Evolutionary conservation across 2,888 invertebrate genomes (phyloP).

Genomic region (Asteroscopus sphinx): DNA sequence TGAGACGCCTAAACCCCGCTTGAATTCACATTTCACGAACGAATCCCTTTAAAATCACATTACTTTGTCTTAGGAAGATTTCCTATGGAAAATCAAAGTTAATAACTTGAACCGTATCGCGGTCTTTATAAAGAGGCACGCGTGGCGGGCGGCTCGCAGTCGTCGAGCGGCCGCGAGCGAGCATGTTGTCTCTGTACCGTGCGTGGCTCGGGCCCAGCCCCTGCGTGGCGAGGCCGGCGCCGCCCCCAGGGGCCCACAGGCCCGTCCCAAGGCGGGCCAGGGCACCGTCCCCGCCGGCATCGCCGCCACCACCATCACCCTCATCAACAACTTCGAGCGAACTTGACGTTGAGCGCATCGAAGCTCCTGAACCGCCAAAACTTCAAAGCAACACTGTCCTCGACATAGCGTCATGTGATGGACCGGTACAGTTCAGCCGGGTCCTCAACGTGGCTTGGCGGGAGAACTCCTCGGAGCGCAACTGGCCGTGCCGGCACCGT

Average conservation of each 20-base stretch:
- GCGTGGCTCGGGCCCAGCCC: constrained; percentile 87
- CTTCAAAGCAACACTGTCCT: constrained; percentile 89
- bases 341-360: constrained; percentile 82
- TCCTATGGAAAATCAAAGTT: constrained; percentile 27
- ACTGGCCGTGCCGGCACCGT: constrained; percentile 96
- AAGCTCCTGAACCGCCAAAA: constrained; percentile 71
- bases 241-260: constrained; percentile 85
- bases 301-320: constrained; percentile 79
- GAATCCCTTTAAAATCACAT: constrained; percentile 9
- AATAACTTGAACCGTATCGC: constrained; percentile 33
- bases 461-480: constrained; percentile 88
- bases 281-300: constrained; percentile 75
- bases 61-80: not conserved
- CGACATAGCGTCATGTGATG: constrained; percentile 97
- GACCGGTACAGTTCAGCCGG: constrained; percentile 95
- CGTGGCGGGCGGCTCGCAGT: constrained; percentile 64
- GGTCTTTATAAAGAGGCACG: constrained; percentile 66
- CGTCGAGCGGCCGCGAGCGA: constrained; percentile 60
- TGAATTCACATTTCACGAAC: not conserved
- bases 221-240: constrained; percentile 83
- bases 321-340: constrained; percentile 83
- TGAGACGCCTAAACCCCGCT: not conserved
- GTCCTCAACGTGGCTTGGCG: constrained; percentile 95
- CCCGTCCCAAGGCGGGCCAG: constrained; percentile 81
- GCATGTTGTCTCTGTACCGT: constrained; percentile 87